Evolutionary conservation across 1,140 invertebrate genomes (phyloP).

Genomic region (Trissolcus basalis): DNA sequence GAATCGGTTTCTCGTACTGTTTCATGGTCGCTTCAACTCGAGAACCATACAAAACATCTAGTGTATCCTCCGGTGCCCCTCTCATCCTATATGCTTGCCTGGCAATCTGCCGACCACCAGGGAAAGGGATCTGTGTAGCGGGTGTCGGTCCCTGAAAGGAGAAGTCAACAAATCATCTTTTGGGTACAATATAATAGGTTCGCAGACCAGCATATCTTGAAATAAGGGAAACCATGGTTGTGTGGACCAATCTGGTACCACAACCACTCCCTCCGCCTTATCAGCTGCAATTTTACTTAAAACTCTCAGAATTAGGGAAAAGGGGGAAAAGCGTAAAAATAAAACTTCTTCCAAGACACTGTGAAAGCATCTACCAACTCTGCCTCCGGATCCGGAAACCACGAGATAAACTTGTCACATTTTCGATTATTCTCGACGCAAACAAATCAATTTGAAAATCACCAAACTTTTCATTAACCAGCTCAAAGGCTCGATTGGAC

Average conservation of each 20-base stretch:
- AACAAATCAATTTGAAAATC: neutral
- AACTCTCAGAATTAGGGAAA: neutral
- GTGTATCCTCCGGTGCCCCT: constrained; percentile 7
- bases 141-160: constrained; percentile 50
- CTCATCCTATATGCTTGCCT: constrained; percentile 6
- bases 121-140: constrained; percentile 51
- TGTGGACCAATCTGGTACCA: neutral
- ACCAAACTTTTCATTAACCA: neutral
- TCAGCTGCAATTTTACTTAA: neutral
- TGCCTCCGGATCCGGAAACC: neutral
- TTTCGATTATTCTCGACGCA: neutral
- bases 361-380: constrained; percentile 12
- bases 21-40: constrained; percentile 14
- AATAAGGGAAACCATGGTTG: constrained; percentile 9
- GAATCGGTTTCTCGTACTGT: constrained; percentile 36
- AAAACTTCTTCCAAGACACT: constrained; percentile 20
- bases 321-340: constrained; percentile 6
- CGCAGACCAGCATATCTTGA: neutral
- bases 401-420: neutral
- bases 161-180: constrained; percentile 47
- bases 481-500: neutral
- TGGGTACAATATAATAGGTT: constrained; percentile 6
- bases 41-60: constrained; percentile 6
- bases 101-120: constrained; percentile 20
- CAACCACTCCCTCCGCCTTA: neutral